Evolutionary conservation across 2,797 vertebrate species (phyloP), one percentile per base, ranked within the genome.

Genomic region (Phataginus tetradactyla): DNA sequence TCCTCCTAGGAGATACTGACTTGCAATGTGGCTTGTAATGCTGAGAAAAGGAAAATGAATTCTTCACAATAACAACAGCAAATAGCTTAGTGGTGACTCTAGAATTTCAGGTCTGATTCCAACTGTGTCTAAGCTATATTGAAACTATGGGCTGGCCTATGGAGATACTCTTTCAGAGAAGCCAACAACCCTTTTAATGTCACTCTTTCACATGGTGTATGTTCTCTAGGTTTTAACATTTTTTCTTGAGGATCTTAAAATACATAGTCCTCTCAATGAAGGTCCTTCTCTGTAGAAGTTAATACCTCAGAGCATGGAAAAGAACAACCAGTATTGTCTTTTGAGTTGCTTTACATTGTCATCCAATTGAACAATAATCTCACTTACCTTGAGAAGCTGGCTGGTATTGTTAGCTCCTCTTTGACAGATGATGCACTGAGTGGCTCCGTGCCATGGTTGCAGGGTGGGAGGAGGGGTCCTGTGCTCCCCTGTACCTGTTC

Each of bases 401-500:
- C 37, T 14, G 14, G 27, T 4, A 13, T 32, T 14, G 3, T 15
- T 3, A 17, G 23, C 11, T 5, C 7, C 27, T 23, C 27, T 34
- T 23, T 20, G 27, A 69, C 10, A 68, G 84, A 42, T 55, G 66
- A n/a, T 21, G 13, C 20, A 51, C 21, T 5, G 3, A 63, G 20
- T 34, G 32, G 25, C 29, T 39, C 11, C 2, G 5, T 8, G 32
- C 1, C 10, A 11, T 45, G 45, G 45, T 12, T 45, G 11, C 39
- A 45, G 45, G 45, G 45, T 11, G 55, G 14, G 29, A 12, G 45
- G 39, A 23, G 37, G 37, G 79, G 13, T 13, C 3, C n/a, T 4
- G n/a, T 0, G 0, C 4, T 21, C 27, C 59, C 68, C 27, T 45
- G 25, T 2, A 2, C 10, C 15, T 34, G 11, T 11, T 5, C 23